Evolutionary conservation across 2,888 invertebrate genomes (phyloP).

Genomic region (Habroteleia sp.): DNA sequence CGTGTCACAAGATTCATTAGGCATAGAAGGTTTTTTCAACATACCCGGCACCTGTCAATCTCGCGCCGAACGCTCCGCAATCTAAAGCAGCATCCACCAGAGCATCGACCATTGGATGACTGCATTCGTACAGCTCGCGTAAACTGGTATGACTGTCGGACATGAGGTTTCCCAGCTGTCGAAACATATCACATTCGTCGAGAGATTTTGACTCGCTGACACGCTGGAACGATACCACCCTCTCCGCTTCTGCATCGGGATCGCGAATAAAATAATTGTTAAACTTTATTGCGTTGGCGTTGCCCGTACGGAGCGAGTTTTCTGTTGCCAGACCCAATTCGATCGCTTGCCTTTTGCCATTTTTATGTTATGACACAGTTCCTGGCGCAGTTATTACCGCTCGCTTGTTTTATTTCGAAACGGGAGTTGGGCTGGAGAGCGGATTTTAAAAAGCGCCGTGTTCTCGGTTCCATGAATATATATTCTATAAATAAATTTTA

Average conservation of each 20-base stretch:
- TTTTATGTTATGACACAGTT: too few relatives aligned
- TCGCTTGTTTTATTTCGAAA: too few relatives aligned
- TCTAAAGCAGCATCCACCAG: conserved; percentile 89
- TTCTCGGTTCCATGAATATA: too few relatives aligned
- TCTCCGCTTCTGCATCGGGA: conserved; percentile 87
- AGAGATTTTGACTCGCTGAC: conserved; percentile 72
- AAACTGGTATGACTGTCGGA: conserved; percentile 93
- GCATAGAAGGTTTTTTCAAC: conserved; percentile 55
- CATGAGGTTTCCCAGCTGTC: conserved; percentile 91
- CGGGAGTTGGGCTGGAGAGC: too few relatives aligned
- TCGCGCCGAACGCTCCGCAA: conserved; percentile 88
- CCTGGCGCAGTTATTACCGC: too few relatives aligned
- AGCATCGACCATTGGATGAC: conserved; percentile 92
- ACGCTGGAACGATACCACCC: conserved; percentile 84
- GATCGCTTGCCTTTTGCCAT: too few relatives aligned
- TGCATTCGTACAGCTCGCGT: conserved; percentile 93
- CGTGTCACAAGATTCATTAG: conserved; percentile 6
- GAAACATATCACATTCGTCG: conserved; percentile 80
- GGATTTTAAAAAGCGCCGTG: too few relatives aligned
- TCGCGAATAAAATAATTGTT: conserved; percentile 25
- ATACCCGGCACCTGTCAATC: conserved; percentile 96
- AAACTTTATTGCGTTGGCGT: conserved; percentile 1
- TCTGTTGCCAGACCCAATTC: too few relatives aligned
- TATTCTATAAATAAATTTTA: too few relatives aligned
- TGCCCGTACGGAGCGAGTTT: too few relatives aligned